Conservation (phyloP, 2,888 invertebrate genomes). For the Pseudococcus jackbeardsleyi region DNA sequence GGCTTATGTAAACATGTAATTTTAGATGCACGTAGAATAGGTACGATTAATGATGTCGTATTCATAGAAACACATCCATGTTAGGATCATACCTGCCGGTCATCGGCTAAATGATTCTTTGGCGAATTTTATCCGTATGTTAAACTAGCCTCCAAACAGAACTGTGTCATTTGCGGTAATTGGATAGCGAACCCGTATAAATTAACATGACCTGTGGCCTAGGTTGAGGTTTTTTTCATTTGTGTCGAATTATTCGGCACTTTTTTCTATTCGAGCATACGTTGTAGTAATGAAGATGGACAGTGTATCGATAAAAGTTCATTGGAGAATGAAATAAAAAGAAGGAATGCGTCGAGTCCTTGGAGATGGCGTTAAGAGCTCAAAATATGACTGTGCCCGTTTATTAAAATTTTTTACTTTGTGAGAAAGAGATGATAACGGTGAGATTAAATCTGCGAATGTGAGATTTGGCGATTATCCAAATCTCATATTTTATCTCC, state of each 20-base stretch:
- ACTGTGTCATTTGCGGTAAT: conserved; percentile 14
- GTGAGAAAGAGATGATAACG: not conserved
- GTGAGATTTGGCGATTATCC: not conserved
- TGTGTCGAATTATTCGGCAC: not conserved
- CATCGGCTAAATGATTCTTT: conserved; percentile 7
- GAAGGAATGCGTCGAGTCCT: not conserved
- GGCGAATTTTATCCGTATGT: not conserved
- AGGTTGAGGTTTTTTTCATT: not conserved
- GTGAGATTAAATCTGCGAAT: not conserved
- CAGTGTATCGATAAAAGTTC: not conserved
- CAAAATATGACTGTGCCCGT: not conserved
- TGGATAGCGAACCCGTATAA: conserved; percentile 43
- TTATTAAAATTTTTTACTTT: not conserved
- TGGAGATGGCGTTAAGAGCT: not conserved
- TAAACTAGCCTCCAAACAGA: not conserved
- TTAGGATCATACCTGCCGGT: conserved; percentile 25
- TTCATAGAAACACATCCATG: conserved; percentile 24
- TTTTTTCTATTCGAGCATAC: not conserved
- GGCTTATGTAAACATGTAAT: conserved; percentile 47
- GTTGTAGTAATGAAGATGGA: not conserved
- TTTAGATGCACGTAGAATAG: not conserved
- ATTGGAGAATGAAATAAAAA: not conserved
- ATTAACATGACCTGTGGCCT: conserved; percentile 28
- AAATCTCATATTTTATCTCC: not conserved
- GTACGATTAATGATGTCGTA: conserved; percentile 47